Percentiles rank a stretch among this genome's conserved stretches.
These are phyloP conservation scores for Chaenocephalus aceratus DNA, from an alignment of 2,113 vertebrate species.

Conservation along the genomic window DNA sequence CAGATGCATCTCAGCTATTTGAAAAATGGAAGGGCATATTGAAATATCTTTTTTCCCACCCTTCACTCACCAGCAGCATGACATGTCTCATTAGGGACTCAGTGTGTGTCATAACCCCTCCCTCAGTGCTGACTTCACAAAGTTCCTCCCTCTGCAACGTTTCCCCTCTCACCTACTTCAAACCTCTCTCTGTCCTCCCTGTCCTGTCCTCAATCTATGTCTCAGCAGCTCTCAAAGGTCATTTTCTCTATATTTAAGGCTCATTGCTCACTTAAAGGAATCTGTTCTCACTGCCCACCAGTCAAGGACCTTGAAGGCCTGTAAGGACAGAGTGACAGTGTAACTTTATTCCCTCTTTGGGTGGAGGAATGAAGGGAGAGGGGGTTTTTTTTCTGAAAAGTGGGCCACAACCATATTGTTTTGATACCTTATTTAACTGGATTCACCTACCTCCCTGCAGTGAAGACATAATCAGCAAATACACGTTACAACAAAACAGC, in stretches of 20 bases:
- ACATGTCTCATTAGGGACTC: conserved; percentile 60
- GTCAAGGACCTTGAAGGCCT: conserved; percentile 65
- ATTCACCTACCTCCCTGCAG: neutral
- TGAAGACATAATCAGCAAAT: conserved; percentile 56
- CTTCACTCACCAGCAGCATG: conserved; percentile 26
- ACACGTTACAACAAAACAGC: conserved; percentile 32
- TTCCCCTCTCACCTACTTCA: conserved; percentile 11
- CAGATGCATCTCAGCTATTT: conserved; percentile 20
- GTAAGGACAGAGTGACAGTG: conserved; percentile 29
- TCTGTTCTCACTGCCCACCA: conserved; percentile 54
- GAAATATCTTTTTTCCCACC: conserved; percentile 24
- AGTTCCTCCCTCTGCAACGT: conserved; percentile 40
- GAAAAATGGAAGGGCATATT: conserved; percentile 27
- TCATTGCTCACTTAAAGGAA: conserved; percentile 61
- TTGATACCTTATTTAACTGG: neutral
- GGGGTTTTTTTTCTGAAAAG: too few relatives aligned
- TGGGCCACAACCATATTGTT: neutral
- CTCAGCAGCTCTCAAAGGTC: conserved; percentile 59
- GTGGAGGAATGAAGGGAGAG: neutral
- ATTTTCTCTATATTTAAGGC: conserved; percentile 66
- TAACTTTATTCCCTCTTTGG: conserved; percentile 40
- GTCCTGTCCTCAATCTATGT: conserved; percentile 31
- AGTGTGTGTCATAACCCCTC: conserved; percentile 38
- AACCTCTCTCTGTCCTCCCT: conserved; percentile 9
- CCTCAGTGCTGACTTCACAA: conserved; percentile 21